Evolutionary conservation across 1,140 invertebrate species (phyloP), one percentile per base, ranked within the genome.

Genomic region (Drosophila ohnishii): DNA sequence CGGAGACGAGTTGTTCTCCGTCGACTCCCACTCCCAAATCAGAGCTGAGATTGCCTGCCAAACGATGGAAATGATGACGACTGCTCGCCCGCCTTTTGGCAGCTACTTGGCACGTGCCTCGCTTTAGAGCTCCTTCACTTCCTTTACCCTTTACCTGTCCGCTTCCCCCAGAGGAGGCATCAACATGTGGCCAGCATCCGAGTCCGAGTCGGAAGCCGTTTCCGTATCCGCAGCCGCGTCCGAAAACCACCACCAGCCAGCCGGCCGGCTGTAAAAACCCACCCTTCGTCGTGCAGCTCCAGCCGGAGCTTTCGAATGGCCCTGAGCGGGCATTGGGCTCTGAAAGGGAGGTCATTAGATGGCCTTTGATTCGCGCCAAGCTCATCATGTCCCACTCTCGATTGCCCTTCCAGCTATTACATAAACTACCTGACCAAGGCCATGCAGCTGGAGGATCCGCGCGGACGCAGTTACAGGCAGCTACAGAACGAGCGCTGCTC

Each of bases 401-500:
- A 30, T 44, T 57, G n/a, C 66, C 51, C 53, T 94, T 93, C 35
- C 91, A 96, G 95, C 76, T 96, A 96, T 91, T 96, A 95, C 90
- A 94, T 96, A 82, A 95, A 96, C 92, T 95, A 96, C 91, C 93
- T 94, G 62, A 95, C 93, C 51, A 94, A 94, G 91, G 94, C 93
- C 32, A 95, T 95, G 87, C 94, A 94, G 92, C 94, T 95, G 94
- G 94, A 95, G 92, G 94, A 95, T 92, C 94, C 94, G 22, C 92
- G 94, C 37, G 65, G 59, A 37, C 83, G 82, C 75, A 92, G 92
- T 78, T 94, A 94, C 80, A 93, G 93, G 82, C 93, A 94, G 67
- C 92, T 88, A 86, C 92, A 77, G 91, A 93, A 72, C 91, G 92
- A 80, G 90, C 92, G 69, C 91, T 91, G 92, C 64, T 92, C 93